phyloP scores from a whole-genome alignment of 2,113 vertebrate genomes.

The Hemiprocne comata region DNA sequence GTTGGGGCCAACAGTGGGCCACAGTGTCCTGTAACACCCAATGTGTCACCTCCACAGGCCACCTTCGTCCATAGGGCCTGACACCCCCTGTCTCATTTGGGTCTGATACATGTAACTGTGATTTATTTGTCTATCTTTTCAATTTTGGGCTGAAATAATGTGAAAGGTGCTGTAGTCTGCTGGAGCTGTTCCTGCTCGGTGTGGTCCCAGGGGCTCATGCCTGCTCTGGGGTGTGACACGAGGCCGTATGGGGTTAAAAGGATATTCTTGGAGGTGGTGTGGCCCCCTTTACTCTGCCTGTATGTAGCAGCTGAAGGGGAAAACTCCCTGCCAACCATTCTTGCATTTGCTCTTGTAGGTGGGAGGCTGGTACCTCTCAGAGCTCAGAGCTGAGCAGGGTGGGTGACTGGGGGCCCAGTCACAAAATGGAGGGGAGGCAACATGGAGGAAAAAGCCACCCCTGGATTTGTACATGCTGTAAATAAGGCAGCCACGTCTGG shows the following conservation, averaged over 20 bases:
- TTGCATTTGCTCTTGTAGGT: not conserved
- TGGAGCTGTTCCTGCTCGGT: not conserved
- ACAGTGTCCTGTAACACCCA: not conserved
- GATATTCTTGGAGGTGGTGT: not conserved
- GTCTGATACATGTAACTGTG: accelerated
- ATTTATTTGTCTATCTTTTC: not conserved
- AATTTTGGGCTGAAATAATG: not conserved
- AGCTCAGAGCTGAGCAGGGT: not conserved
- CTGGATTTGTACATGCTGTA: not conserved
- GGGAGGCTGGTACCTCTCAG: not conserved
- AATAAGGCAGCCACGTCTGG: not conserved
- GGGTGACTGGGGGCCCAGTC: accelerated
- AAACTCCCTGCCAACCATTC: not conserved
- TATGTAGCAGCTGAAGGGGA: not conserved
- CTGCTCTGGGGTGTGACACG: not conserved
- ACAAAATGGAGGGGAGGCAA: not conserved
- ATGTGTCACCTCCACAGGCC: accelerated
- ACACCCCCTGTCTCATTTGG: not conserved
- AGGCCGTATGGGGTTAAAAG: not conserved
- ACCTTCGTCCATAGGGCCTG: not conserved
- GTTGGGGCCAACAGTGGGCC: not conserved
- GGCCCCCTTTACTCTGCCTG: not conserved
- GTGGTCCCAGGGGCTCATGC: accelerated
- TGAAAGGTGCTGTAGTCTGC: accelerated
- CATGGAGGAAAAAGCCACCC: not conserved